Base-by-base conservation (phyloP, 1,140 invertebrate genomes). In the Rhyacophila brunnea region DNA sequence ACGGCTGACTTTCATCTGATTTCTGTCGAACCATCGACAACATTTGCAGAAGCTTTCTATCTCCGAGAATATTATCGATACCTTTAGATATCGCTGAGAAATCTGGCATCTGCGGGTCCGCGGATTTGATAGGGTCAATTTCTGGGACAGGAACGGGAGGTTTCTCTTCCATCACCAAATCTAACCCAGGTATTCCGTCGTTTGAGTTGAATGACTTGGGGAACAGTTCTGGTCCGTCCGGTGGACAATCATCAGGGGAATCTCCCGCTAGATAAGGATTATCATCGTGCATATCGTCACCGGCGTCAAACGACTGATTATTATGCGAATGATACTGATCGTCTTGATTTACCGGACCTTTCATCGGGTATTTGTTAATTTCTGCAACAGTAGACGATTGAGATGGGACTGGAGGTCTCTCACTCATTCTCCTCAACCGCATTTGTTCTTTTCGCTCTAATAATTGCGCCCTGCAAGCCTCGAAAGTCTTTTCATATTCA, bases 401-500 rank as follows among this genome's bases (percentile, higher is more conserved):
- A 2, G 61, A 38, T 53, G 42, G 47, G 19, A 58, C 54, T 11
- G 51, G 7, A 17, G 48, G 44, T 10, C 35, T 38, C 2, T 53
- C 23, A 18, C 53, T 35, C 19, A 53, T 79, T 43, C 83, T 79
- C 66, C 89, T 88, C 59, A 81, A 82, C 19, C 86, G 84, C 88
- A 93, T 90, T 68, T 88, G 85, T 68, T 90, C 86, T n/a, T 89
- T 77, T 15, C 88, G 77, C 58, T 91, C 88, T 34, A 91, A 72
- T 13, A 92, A 74, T 67, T 90, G 86, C 47, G 85, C 83, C 11
- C 90, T 80, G 78, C 90, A 91, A 34, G 86, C 82, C 66, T 89
- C 87, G 83, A 91, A 92, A 67, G 90, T 91, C 28, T 87, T 83
- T 76, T 92, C 89, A 73, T 92, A 92, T 60, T 90, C 86, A 58